Base-by-base conservation (phyloP, 2,113 vertebrate species). In the Morone chrysops region DNA sequence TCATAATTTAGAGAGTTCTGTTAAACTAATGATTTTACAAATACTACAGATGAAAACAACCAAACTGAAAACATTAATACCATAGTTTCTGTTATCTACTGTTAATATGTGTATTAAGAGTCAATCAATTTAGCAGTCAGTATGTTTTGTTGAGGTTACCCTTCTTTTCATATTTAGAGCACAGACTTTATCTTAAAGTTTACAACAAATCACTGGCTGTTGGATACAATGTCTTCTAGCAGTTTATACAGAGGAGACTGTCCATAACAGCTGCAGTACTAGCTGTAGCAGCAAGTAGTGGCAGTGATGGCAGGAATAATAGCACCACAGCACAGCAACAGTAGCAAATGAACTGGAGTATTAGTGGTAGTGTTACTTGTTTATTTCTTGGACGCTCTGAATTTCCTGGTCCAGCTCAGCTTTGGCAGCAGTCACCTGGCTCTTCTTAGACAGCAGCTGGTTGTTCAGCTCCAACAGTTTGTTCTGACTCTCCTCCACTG, bases 371-470 rank as follows among this genome's bases (percentile, higher is more conserved):
- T 41, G 8, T 82, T 87, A 99, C 98, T 93, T 98, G 70, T 95
- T 96, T 67, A 93, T 78, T 63, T 89, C 92, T 75, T 96, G 78
- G 13, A 97, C 68, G 0, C 2, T 89, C 82, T 89, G 96, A 69
- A 93, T 93, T 50, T 93, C 94, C 82, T 96, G 96, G 61, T 98
- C 97, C 71, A 96, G 81, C 73, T 96, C 94, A 59, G 81, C 91
- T 73, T 97, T 98, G 51, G 82, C 85, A 76, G 95, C 89, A 12
- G 86, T 61, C 57, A 93, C 51, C 14, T 93, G 84, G n/a, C 87
- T 84, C 48, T 94, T 97, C 91, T 96, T 97, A n/a, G 75, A 76
- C 38, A 75, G 87, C 82, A 96, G 79, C 60, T 60, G 25, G 22
- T 96, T 92, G 82, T 95, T 95, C 72, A 97, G 83, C 11, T 95